A percentile compares a stretch with the other conserved stretches of the same genome.
Conservation (phyloP, 2,888 invertebrate genomes). For the Amphipoea oculea region DNA sequence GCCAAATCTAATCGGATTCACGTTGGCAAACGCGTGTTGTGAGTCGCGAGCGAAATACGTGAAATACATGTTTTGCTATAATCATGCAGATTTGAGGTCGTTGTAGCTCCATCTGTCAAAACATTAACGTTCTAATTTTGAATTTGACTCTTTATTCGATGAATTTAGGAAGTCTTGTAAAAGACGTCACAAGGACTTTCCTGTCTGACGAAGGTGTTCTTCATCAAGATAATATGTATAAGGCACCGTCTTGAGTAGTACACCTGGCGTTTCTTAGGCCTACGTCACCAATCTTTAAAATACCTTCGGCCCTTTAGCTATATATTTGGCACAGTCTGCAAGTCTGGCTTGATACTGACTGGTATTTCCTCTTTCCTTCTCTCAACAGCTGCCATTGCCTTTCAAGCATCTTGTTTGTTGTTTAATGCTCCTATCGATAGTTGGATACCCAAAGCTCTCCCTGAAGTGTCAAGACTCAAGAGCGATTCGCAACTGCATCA, state of each 20-base stretch:
- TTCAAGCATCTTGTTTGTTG: background rate
- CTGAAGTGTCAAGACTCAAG: background rate
- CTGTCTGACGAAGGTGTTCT: background rate
- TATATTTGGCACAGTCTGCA: no score
- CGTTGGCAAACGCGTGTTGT: slow-evolving; percentile 53
- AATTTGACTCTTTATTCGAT: slow-evolving; percentile 6
- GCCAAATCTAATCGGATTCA: slow-evolving; percentile 58
- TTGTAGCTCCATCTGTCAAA: slow-evolving; percentile 17
- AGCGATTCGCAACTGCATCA: background rate
- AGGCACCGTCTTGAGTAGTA: background rate
- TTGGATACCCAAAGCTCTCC: background rate
- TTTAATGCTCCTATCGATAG: background rate
- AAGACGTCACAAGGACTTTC: background rate
- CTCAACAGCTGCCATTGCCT: background rate
- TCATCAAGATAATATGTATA: background rate
- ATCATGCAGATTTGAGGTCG: slow-evolving; percentile 36
- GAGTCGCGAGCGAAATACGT: slow-evolving; percentile 24
- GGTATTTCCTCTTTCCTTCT: background rate
- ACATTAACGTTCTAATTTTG: slow-evolving; percentile 3
- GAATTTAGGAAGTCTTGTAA: background rate
- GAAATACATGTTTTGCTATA: slow-evolving; percentile 37
- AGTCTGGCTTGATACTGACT: background rate
- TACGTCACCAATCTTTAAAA: background rate
- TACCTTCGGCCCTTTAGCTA: background rate
- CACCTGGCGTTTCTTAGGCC: background rate